phyloP scores from a whole-genome alignment of 2,113 vertebrate genomes.

The Apus apus region DNA sequence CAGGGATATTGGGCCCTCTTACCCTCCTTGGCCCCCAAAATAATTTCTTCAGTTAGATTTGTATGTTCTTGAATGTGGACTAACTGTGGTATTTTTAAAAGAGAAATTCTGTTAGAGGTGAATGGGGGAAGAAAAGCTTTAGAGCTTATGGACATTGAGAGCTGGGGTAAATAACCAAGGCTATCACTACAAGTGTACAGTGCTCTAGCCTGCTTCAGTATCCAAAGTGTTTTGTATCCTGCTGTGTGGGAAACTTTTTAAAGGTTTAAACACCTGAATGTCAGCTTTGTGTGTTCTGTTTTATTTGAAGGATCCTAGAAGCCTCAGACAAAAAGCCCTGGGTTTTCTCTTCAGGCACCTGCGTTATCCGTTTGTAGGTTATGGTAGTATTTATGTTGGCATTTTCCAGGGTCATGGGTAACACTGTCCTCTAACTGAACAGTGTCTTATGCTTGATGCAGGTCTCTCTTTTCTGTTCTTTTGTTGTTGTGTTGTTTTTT shows the following conservation, averaged over 20 bases:
- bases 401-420: not conserved
- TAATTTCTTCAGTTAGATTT: not conserved
- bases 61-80: not conserved
- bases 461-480: not conserved
- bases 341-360: not conserved
- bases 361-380: not conserved
- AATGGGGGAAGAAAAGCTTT: not conserved
- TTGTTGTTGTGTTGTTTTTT: too few species aligned
- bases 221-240: not conserved
- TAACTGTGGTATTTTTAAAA: not conserved
- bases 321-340: not conserved
- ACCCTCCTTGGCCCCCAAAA: not conserved
- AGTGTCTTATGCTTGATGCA: not conserved
- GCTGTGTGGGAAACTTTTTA: accelerated
- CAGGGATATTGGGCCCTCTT: not conserved
- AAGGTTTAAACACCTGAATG: not conserved
- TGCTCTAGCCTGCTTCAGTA: not conserved
- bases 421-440: not conserved
- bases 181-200: too few species aligned
- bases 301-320: not conserved
- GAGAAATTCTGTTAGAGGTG: not conserved
- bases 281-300: not conserved
- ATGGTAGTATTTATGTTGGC: not conserved
- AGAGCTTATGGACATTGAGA: accelerated
- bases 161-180: not conserved